These are phyloP conservation scores for Seriola dumerili DNA, from an alignment of 2,113 vertebrate species.

Conservation along the genomic window DNA sequence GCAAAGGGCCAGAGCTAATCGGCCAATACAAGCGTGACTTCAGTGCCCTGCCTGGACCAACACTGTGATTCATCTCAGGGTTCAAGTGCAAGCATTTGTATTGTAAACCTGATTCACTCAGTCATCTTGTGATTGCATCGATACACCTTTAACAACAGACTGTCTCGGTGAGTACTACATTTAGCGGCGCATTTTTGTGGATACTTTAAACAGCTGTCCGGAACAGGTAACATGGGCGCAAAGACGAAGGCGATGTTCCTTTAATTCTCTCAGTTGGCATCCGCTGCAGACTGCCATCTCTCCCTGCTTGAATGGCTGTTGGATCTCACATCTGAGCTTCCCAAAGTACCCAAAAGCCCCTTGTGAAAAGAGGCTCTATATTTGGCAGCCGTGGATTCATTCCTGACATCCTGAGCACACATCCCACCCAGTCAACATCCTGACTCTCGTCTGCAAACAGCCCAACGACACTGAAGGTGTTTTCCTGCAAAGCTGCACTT, in stretches of 20 bases:
- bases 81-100: not conserved
- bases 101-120: not conserved
- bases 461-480: slow-evolving; percentile 38
- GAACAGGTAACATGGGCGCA: not conserved
- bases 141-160: not conserved
- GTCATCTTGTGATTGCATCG: not conserved
- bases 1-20: too few relatives aligned
- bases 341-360: slow-evolving; percentile 33
- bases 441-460: slow-evolving; percentile 39
- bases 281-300: slow-evolving; percentile 3
- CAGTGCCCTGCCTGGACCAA: not conserved
- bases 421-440: slow-evolving; percentile 57
- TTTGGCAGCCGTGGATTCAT: slow-evolving; percentile 55
- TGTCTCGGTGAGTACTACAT: not conserved
- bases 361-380: slow-evolving; percentile 48
- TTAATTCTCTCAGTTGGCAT: slow-evolving; percentile 21
- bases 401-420: slow-evolving; percentile 54
- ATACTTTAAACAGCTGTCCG: not conserved
- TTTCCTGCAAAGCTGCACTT: slow-evolving; percentile 62
- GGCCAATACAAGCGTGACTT: not conserved
- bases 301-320: slow-evolving; percentile 19
- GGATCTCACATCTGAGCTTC: slow-evolving; percentile 44
- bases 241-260: not conserved
- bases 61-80: not conserved
- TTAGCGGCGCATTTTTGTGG: not conserved